These are phyloP conservation scores for Thamnaconus septentrionalis DNA, from an alignment of 2,113 vertebrate genomes.

Conservation along the genomic window DNA sequence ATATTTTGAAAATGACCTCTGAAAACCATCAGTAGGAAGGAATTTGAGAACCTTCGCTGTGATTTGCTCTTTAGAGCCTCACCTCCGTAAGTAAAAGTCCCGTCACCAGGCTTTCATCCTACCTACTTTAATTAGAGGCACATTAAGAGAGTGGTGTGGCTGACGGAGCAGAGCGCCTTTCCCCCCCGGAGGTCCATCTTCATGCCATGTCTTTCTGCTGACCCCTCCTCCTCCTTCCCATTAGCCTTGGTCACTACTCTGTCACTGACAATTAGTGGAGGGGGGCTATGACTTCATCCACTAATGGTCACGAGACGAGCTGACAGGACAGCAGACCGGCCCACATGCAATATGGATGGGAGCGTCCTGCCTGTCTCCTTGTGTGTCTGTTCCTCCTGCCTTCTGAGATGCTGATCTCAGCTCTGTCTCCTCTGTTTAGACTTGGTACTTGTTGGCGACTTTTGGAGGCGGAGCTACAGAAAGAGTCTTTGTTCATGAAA, in stretches of 20 bases:
- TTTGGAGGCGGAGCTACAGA: not conserved
- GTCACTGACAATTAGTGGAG: slow-evolving; percentile 57
- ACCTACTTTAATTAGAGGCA: no score
- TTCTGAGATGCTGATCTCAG: no score
- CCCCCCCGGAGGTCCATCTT: slow-evolving; percentile 30
- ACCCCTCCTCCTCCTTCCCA: slow-evolving; percentile 9
- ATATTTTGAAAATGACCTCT: no score
- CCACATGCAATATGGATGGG: slow-evolving; percentile 34
- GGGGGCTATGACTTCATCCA: slow-evolving; percentile 68
- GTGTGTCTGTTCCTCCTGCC: not conserved
- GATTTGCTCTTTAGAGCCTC: no score
- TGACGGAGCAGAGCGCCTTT: slow-evolving; percentile 30
- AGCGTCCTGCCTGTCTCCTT: slow-evolving; percentile 19
- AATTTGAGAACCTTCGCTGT: no score
- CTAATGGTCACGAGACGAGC: slow-evolving; percentile 58
- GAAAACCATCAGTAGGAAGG: no score
- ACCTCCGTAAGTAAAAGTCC: no score
- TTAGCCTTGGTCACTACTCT: slow-evolving; percentile 32
- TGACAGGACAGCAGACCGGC: slow-evolving; percentile 36
- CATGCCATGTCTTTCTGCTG: slow-evolving; percentile 5
- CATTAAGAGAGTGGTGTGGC: not conserved
- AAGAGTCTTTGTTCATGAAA: no score
- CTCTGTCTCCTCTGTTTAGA: not conserved
- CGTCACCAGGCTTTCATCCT: no score
- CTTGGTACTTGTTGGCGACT: not conserved